Percentiles rank a stretch among this genome's conserved stretches.
Conservation (phyloP, 2,888 invertebrate genomes). For the Protodeltote pygarga region DNA sequence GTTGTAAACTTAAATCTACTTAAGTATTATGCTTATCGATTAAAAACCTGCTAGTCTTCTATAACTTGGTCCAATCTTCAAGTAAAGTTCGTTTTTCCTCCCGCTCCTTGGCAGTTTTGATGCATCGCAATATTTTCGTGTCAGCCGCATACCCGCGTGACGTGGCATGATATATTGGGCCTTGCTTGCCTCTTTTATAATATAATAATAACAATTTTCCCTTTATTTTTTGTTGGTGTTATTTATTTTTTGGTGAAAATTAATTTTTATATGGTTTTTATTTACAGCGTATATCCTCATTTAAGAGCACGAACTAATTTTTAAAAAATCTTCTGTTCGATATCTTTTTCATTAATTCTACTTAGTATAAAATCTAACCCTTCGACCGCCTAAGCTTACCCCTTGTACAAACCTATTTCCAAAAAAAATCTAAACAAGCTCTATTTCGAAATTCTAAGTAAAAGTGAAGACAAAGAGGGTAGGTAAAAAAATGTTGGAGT, state of each 20-base stretch:
- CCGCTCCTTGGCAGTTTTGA: slow-evolving; percentile 80
- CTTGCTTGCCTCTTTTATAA: slow-evolving; percentile 57
- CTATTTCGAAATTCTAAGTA: slow-evolving; percentile 32
- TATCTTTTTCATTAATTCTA: too few species aligned
- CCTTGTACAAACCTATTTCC: slow-evolving; percentile 3
- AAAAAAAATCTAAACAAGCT: slow-evolving; percentile 25
- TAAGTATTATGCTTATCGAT: neutral
- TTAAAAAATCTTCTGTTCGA: too few species aligned
- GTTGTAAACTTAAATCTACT: too few species aligned
- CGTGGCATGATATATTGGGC: slow-evolving; percentile 80
- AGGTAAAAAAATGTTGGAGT: slow-evolving; percentile 31
- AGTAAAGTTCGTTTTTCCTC: slow-evolving; percentile 69
- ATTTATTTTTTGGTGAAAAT: slow-evolving; percentile 39
- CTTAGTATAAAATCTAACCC: too few species aligned
- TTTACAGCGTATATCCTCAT: neutral
- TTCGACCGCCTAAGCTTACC: slow-evolving; percentile 20
- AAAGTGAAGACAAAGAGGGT: slow-evolving; percentile 40
- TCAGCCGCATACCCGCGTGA: slow-evolving; percentile 77
- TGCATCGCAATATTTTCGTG: slow-evolving; percentile 85
- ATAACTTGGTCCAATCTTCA: slow-evolving; percentile 30
- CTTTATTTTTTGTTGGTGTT: slow-evolving; percentile 24
- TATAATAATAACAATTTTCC: slow-evolving; percentile 52
- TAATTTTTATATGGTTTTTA: slow-evolving; percentile 15
- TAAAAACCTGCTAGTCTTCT: neutral
- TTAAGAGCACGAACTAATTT: too few species aligned